Base-by-base conservation (phyloP, 2,113 vertebrate species). In the Synodontis membranacea region DNA sequence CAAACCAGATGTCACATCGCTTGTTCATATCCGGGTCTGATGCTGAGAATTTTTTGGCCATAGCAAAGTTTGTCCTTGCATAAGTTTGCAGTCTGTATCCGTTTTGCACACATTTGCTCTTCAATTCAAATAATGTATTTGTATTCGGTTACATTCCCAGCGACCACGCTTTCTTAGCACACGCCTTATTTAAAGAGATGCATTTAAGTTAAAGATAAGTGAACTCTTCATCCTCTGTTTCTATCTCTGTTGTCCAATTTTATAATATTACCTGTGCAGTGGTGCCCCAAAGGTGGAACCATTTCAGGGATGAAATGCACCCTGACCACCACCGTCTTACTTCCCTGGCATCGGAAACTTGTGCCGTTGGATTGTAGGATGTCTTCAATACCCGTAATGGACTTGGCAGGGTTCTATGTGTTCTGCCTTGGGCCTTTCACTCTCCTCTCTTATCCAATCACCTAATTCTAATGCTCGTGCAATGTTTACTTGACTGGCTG, bases 321-420 rank as follows among this genome's bases (percentile, higher is more conserved):
- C 86, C 91, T 56, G 42, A 64, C 91, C 91, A 90, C 88, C 89
- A 87, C 62, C 88, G 70, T 60, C 88, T 87, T 48, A 88, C 68
- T 88, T 58, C 48, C 72, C 11, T 66, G 85, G 87, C 91, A 90
- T 89, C 87, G 89, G 87, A 79, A 80, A 46, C 76, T 90, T n/a
- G 68, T 81, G 70, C 66, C 92, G 90, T 92, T 91, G 62, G 90
- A 93, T 92, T 90, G 91, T 89, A 75, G 90, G 90, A 92, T 78
- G 90, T 92, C 93, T 94, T 91, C 93, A 95, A 95, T 95, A 94
- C 93, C 62, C 90, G 70, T 95, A 95, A 95, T 96, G 94, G 93
- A 93, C 93, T 94, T 94, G 94, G 94, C 94, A 94, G 86, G 88
- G 87, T 87, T 88, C 17, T 46, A 82, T 89, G 89, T 85, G 89